A percentile compares a stretch with the other conserved stretches of the same genome.
Evolutionary conservation across 92 coral and sea anemone genomes (phyloP).

Genomic region (Blastomussa wellsi): DNA sequence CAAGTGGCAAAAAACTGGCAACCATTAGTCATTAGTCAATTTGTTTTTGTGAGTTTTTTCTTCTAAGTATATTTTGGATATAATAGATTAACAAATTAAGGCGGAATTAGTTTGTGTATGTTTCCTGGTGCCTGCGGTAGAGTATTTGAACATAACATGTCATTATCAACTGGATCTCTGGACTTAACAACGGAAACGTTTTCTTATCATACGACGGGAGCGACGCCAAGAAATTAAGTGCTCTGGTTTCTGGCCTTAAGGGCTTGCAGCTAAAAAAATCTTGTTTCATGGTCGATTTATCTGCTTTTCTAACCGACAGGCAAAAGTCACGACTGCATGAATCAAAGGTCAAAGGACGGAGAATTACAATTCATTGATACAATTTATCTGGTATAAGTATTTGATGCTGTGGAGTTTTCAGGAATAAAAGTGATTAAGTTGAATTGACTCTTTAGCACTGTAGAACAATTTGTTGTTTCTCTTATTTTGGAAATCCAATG

Average conservation of each 20-base stretch:
- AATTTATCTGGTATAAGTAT: not conserved
- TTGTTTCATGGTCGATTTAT: not conserved
- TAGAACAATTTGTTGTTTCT: not conserved
- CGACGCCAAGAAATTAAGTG: not conserved
- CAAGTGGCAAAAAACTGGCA: not conserved
- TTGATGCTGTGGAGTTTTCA: not conserved
- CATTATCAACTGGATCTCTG: not conserved
- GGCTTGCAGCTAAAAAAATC: not conserved
- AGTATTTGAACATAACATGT: not conserved
- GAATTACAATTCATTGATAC: not conserved
- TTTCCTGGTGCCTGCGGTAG: not conserved
- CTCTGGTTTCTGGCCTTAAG: conserved; percentile 1
- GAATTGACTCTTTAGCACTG: not conserved
- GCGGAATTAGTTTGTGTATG: not conserved
- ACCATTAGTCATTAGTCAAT: not conserved
- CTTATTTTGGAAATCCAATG: not conserved
- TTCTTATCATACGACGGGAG: not conserved
- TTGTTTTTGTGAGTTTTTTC: not conserved
- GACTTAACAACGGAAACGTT: conserved; percentile 23
- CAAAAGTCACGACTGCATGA: not conserved
- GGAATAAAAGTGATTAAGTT: not conserved
- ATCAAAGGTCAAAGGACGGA: not conserved
- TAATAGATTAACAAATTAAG: not conserved
- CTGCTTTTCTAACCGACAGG: not conserved
- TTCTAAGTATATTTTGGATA: not conserved